A percentile compares a stretch with the other conserved stretches of the same genome.
These are phyloP conservation scores for Phycodurus eques DNA, from an alignment of 2,113 vertebrate genomes.

Conservation along the genomic window DNA sequence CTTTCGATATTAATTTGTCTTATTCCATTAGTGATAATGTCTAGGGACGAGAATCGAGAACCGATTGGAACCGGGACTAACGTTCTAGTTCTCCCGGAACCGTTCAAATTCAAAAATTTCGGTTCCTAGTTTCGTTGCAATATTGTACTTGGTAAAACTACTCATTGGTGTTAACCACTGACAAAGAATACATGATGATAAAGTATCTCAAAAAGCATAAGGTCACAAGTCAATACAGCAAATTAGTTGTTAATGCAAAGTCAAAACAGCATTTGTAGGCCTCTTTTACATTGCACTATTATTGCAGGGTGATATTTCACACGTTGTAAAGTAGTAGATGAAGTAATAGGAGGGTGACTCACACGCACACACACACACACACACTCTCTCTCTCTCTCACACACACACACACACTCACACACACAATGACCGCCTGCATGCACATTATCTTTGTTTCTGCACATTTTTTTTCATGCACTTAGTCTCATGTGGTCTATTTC, in stretches of 20 bases:
- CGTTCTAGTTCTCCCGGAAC: too few relatives aligned
- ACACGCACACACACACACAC: conserved; percentile 33
- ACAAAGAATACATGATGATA: neutral
- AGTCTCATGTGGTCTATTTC: neutral
- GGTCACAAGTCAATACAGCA: neutral
- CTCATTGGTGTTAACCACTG: neutral
- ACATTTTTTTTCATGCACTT: conserved; percentile 1
- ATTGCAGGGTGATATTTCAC: conserved; percentile 29
- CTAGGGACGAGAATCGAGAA: too few relatives aligned
- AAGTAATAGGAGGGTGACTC: conserved; percentile 50
- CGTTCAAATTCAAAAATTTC: too few relatives aligned
- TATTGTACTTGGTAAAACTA: too few relatives aligned
- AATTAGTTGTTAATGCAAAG: neutral
- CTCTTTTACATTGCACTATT: conserved; percentile 16
- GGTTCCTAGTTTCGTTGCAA: too few relatives aligned
- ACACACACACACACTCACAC: conserved; percentile 23
- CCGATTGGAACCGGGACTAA: too few relatives aligned
- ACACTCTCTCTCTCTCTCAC: conserved; percentile 4
- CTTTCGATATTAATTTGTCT: too few relatives aligned
- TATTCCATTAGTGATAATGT: too few relatives aligned
- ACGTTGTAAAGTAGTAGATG: conserved; percentile 56
- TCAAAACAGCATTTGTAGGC: conserved; percentile 3
- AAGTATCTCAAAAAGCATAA: neutral
- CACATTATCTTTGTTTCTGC: conserved; percentile 36
- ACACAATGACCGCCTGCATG: conserved; percentile 38